Evolutionary conservation across 2,113 vertebrate species (phyloP).

Genomic region (Paedocypris sp.): DNA sequence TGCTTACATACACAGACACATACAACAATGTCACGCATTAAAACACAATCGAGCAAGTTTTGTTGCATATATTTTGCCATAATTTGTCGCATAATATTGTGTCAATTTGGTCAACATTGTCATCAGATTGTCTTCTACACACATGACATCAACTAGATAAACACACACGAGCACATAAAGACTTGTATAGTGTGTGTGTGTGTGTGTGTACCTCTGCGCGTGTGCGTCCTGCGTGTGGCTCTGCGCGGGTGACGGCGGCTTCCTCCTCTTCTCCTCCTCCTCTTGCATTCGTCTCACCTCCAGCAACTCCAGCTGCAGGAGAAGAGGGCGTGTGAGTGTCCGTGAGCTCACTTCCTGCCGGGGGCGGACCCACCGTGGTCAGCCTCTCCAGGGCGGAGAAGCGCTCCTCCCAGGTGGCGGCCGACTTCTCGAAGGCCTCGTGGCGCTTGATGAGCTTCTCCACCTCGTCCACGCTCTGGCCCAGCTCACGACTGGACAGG

Average conservation of each 20-base stretch:
- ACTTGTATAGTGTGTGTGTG: neutral
- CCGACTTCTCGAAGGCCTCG: slow-evolving; percentile 92
- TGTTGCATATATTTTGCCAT: no score
- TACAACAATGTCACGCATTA: no score
- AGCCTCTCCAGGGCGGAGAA: slow-evolving; percentile 88
- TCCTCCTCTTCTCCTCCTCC: slow-evolving; percentile 82
- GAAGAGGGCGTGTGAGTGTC: no score
- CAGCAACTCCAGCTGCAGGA: slow-evolving; percentile 77
- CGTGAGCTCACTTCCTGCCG: no score
- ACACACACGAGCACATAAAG: no score
- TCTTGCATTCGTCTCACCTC: slow-evolving; percentile 91
- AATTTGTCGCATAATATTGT: no score
- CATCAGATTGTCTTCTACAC: no score
- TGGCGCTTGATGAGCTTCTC: slow-evolving; percentile 94
- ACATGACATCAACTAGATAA: no score
- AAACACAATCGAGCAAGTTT: no score
- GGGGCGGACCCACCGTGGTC: no score
- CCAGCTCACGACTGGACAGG: slow-evolving; percentile 81
- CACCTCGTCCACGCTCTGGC: slow-evolving; percentile 89
- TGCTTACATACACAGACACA: no score
- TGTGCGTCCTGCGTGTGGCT: slow-evolving; percentile 60
- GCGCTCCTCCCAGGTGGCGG: slow-evolving; percentile 92
- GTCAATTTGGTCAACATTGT: no score
- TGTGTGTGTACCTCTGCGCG: slow-evolving; percentile 65
- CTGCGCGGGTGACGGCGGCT: slow-evolving; percentile 69